These are phyloP conservation scores for Hyles lineata DNA, from an alignment of 2,888 invertebrate genomes.

Conservation along the genomic window DNA sequence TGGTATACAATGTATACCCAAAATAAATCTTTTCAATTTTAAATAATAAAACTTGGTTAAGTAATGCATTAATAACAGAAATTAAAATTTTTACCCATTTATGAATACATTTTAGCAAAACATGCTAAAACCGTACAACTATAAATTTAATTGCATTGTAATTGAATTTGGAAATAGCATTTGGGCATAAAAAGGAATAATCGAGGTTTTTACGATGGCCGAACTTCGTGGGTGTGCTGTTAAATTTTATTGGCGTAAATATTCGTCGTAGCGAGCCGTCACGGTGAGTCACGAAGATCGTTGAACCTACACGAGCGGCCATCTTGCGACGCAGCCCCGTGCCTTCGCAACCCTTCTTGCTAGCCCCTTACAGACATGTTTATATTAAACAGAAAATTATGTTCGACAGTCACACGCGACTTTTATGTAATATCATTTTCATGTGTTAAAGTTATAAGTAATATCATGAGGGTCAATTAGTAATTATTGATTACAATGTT, in stretches of 20 bases:
- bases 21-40: no score
- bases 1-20: no score
- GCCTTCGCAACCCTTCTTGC: slow-evolving; percentile 48
- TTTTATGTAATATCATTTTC: no score
- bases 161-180: slow-evolving; percentile 9
- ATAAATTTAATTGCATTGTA: neutral
- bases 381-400: neutral
- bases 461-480: no score
- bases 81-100: neutral
- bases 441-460: no score
- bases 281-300: slow-evolving; percentile 72
- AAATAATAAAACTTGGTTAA: no score
- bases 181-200: slow-evolving; percentile 9
- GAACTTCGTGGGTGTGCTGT: slow-evolving; percentile 17
- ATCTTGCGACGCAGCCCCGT: slow-evolving; percentile 60
- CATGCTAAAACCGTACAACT: neutral
- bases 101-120: neutral
- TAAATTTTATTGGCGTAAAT: slow-evolving; percentile 22
- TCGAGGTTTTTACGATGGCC: slow-evolving; percentile 4
- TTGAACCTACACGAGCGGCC: slow-evolving; percentile 66
- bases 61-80: neutral
- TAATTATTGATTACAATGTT: no score
- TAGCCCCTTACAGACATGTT: neutral
- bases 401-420: neutral
- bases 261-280: slow-evolving; percentile 65